Evolutionary conservation across 2,797 vertebrate species (phyloP).

Genomic region (Cetoscarus ocellatus): DNA sequence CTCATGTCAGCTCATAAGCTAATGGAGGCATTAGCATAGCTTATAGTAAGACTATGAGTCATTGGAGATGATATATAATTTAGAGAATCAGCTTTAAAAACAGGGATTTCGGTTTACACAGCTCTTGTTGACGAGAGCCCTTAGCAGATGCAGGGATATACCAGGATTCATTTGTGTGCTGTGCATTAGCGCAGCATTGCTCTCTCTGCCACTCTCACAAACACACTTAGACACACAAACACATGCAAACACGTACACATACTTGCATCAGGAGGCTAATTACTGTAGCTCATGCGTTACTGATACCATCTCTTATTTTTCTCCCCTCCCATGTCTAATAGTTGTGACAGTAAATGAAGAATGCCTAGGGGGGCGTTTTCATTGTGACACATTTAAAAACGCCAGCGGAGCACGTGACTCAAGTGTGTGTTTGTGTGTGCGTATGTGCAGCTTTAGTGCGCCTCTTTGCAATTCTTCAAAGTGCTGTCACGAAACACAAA

Average conservation of each 20-base stretch:
- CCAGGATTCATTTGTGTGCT: slow-evolving; percentile 48
- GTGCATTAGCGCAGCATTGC: slow-evolving; percentile 52
- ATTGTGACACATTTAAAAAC: slow-evolving; percentile 80
- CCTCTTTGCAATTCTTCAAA: slow-evolving; percentile 75
- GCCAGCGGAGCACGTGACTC: slow-evolving; percentile 59
- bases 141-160: slow-evolving; percentile 63
- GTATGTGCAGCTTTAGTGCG: slow-evolving; percentile 42
- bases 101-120: slow-evolving; percentile 63
- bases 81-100: slow-evolving; percentile 63
- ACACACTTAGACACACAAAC: slow-evolving; percentile 9
- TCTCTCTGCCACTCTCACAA: background rate
- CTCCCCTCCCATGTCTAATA: slow-evolving; percentile 82
- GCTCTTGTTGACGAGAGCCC: slow-evolving; percentile 64
- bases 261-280: slow-evolving; percentile 82
- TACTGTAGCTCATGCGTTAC: slow-evolving; percentile 83
- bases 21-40: slow-evolving; percentile 77
- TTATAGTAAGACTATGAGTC: slow-evolving; percentile 67
- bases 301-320: slow-evolving; percentile 83
- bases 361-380: slow-evolving; percentile 77
- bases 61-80: slow-evolving; percentile 69
- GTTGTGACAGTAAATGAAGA: slow-evolving; percentile 85
- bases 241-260: slow-evolving; percentile 54
- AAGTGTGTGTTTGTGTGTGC: background rate
- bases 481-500: slow-evolving; percentile 63
- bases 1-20: slow-evolving; percentile 71